Evolutionary conservation across 2,113 vertebrate genomes (phyloP).

Genomic region (Podarcis cretensis): DNA sequence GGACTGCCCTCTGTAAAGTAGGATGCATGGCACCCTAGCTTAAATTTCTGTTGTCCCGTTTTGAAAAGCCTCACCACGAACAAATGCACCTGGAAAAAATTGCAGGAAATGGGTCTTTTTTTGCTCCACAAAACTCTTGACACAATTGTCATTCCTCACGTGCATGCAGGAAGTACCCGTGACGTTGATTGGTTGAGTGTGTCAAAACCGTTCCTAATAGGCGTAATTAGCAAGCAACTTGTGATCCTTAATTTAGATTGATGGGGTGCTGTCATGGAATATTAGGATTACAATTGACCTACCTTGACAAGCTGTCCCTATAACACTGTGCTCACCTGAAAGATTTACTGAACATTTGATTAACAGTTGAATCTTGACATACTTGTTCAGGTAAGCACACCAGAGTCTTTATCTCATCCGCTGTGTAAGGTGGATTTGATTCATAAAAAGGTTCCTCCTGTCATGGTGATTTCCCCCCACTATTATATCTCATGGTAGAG

Average conservation of each 20-base stretch:
- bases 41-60: neutral
- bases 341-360: neutral
- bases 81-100: neutral
- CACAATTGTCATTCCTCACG: neutral
- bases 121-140: neutral
- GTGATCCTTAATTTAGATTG: slow-evolving; percentile 7
- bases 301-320: slow-evolving; percentile 16
- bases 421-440: neutral
- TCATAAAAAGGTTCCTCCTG: neutral
- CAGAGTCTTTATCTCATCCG: neutral
- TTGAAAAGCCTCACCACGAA: neutral
- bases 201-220: neutral
- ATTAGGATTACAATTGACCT: slow-evolving; percentile 10
- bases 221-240: slow-evolving; percentile 38
- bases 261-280: slow-evolving; percentile 7
- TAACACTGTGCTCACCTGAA: neutral
- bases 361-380: neutral
- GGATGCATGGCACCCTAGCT: neutral
- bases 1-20: neutral
- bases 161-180: neutral
- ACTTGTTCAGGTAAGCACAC: neutral
- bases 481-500: neutral
- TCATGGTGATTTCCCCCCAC: no score
- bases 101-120: neutral
- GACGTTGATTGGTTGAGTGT: neutral